Conservation (phyloP, 1,140 invertebrate genomes). For the Eubasilissa regina region DNA sequence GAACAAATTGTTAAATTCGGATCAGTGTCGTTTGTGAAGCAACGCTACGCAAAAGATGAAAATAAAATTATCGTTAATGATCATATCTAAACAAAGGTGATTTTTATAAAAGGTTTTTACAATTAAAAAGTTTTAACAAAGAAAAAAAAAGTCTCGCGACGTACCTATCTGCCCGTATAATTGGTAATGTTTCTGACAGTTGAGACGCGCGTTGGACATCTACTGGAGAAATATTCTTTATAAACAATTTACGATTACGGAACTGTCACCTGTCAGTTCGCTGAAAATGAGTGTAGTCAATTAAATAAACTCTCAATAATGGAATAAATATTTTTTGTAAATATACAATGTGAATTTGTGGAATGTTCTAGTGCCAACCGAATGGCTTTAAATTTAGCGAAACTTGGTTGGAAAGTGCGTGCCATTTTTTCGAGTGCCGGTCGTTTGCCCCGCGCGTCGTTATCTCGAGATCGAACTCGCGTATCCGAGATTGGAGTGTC, state of each 20-base stretch:
- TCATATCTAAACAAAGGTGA: neutral
- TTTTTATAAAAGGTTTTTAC: neutral
- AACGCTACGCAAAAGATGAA: neutral
- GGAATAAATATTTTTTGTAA: neutral
- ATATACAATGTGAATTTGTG: slow-evolving; percentile 11
- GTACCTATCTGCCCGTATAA: neutral
- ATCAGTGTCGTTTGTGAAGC: too few species aligned
- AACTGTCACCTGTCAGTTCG: neutral
- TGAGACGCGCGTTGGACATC: neutral
- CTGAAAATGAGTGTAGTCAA: neutral
- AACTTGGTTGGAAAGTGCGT: neutral
- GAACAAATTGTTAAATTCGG: too few species aligned
- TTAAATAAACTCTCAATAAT: neutral
- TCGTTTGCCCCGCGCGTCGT: neutral
- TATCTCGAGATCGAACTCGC: neutral
- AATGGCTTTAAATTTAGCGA: neutral
- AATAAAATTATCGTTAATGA: neutral
- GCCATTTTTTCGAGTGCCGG: neutral
- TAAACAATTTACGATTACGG: too few species aligned
- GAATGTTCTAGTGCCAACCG: neutral
- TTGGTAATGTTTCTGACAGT: slow-evolving; percentile 1
- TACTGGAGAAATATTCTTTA: neutral
- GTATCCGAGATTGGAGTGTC: neutral
- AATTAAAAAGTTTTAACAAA: neutral
- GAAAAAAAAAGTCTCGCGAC: neutral